phyloP scores from a whole-genome alignment of 2,797 vertebrate species.

The Emys orbicularis region DNA sequence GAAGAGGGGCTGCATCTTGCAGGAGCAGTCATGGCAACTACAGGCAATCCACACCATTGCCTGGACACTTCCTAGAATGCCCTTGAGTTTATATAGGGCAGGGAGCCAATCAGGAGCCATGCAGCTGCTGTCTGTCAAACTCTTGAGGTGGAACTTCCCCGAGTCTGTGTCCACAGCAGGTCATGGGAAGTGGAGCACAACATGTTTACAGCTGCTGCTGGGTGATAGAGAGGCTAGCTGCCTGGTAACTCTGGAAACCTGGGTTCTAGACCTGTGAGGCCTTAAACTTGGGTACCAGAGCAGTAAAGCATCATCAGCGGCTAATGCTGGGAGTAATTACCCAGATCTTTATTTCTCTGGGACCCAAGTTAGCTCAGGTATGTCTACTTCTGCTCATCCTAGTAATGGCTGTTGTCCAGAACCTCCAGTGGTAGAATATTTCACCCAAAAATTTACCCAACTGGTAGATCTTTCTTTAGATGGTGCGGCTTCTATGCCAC shows the following conservation, averaged over 20 bases:
- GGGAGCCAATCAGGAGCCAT: not conserved
- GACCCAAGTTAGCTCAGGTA: no score
- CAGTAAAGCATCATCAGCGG: not conserved
- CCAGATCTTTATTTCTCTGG: no score
- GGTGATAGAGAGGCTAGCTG: not conserved
- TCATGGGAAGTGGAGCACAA: not conserved
- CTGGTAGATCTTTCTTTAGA: not conserved
- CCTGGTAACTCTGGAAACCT: not conserved
- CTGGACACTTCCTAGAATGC: not conserved
- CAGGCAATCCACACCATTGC: not conserved
- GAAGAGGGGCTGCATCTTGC: no score
- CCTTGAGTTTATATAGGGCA: not conserved
- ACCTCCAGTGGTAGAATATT: not conserved
- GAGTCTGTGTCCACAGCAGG: no score
- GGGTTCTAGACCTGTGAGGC: not conserved
- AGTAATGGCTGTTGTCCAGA: not conserved
- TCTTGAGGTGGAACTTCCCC: not conserved
- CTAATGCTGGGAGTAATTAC: not conserved
- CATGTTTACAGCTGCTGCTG: not conserved
- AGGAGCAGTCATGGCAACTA: not conserved
- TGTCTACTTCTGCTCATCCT: not conserved
- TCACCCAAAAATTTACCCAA: not conserved
- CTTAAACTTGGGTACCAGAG: not conserved
- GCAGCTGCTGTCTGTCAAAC: not conserved
- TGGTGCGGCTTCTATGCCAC: not conserved